phyloP scores from a whole-genome alignment of 37 sponge, comb jelly and placozoan species.

The Agelas oroides region DNA sequence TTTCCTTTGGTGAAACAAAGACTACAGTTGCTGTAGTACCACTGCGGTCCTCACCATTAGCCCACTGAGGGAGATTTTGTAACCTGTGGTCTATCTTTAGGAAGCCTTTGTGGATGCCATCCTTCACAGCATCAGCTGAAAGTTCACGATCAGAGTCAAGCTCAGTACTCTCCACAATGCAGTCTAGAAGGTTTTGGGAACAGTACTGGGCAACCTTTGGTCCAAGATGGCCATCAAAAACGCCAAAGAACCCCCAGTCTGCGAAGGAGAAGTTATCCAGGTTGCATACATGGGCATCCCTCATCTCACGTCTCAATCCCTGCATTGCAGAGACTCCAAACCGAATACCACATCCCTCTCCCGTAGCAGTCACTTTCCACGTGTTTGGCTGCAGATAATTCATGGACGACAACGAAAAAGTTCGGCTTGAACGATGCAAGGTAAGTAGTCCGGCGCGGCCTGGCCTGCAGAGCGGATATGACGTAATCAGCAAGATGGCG shows the following conservation, averaged over 20 bases:
- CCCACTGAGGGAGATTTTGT: conserved; percentile 50
- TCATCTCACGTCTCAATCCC: conserved; percentile 98
- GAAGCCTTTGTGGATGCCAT: conserved; percentile 72
- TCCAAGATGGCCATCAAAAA: conserved; percentile 99
- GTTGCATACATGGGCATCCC: conserved; percentile 85
- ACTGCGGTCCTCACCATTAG: conserved; percentile 75
- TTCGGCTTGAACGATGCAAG: too few species aligned
- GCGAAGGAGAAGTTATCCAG: conserved; percentile 48
- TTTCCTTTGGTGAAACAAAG: conserved; percentile 84
- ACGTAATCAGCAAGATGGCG: too few species aligned
- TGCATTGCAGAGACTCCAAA: conserved; percentile 97
- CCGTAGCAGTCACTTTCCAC: conserved; percentile 67
- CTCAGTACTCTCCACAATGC: conserved; percentile 38
- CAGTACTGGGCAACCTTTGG: conserved; percentile 73
- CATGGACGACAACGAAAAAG: too few species aligned
- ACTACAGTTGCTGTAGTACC: conserved; percentile 93
- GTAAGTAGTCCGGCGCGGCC: too few species aligned
- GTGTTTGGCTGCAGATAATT: conserved; percentile 91
- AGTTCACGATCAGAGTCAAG: too few species aligned
- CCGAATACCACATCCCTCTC: conserved; percentile 69
- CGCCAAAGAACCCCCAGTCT: conserved; percentile 90
- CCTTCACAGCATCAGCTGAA: conserved; percentile 15
- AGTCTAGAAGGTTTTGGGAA: conserved; percentile 76
- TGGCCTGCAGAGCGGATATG: too few species aligned
- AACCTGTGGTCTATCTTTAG: conserved; percentile 81